Conservation (phyloP, 1,140 invertebrate species). For the Saccostrea glomerata region DNA sequence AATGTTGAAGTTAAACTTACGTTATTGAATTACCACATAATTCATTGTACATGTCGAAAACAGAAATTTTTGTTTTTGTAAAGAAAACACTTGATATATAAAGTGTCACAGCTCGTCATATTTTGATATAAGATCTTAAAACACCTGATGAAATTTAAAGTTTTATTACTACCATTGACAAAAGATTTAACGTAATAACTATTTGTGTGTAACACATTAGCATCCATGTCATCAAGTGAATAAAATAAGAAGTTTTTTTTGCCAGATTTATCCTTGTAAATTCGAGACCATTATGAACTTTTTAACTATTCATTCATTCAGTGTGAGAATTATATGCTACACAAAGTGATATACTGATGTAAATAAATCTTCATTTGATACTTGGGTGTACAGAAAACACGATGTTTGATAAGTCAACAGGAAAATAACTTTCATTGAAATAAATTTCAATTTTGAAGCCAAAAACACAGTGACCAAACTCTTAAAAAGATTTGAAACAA, state of each 20-base stretch:
- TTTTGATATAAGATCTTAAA: background rate
- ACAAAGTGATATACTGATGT: background rate
- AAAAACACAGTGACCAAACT: too few species aligned
- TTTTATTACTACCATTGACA: background rate
- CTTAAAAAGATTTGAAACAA: too few species aligned
- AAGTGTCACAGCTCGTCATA: constrained; percentile 19
- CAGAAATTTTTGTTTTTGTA: background rate
- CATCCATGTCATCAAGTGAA: background rate
- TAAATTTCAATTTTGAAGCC: too few species aligned
- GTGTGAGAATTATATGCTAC: background rate
- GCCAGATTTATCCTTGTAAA: background rate
- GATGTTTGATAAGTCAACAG: background rate
- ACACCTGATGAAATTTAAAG: constrained; percentile 11
- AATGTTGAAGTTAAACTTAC: background rate
- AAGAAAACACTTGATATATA: constrained; percentile 7
- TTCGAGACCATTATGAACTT: background rate
- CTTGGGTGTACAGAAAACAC: constrained; percentile 1
- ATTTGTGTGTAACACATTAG: background rate
- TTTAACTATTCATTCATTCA: background rate
- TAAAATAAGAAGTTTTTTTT: background rate
- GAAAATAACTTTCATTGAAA: background rate
- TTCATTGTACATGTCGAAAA: constrained; percentile 4
- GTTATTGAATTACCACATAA: background rate
- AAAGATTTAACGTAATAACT: background rate
- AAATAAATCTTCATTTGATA: constrained; percentile 30